Evolutionary conservation across 2,888 invertebrate species (phyloP).

Genomic region (Machimus atricapillus): DNA sequence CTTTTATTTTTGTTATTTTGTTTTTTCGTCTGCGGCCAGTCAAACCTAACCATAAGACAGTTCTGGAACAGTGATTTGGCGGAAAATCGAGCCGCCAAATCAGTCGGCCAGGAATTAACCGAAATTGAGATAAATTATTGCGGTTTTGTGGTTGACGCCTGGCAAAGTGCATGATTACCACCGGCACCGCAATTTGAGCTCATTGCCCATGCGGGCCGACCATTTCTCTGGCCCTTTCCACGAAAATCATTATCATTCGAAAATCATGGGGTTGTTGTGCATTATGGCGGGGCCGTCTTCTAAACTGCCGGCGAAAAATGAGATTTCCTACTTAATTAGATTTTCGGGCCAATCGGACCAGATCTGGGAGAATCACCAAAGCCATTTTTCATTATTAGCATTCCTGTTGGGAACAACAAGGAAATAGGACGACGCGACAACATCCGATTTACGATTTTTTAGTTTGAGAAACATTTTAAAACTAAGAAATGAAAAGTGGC

Average conservation of each 20-base stretch:
- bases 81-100: conserved; percentile 24
- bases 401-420: neutral
- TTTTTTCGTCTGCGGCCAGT: conserved; percentile 20
- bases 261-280: conserved; percentile 4
- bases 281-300: neutral
- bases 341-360: neutral
- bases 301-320: neutral
- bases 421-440: neutral
- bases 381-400: conserved; percentile 4
- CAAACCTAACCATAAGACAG: conserved; percentile 19
- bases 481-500: neutral
- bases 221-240: conserved; percentile 4
- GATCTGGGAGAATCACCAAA: neutral
- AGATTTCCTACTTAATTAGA: conserved; percentile 4
- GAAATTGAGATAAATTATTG: conserved; percentile 53
- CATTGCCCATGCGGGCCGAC: conserved; percentile 11
- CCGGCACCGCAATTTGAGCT: conserved; percentile 10
- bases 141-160: conserved; percentile 51
- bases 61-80: conserved; percentile 37
- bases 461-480: neutral
- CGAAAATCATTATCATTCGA: conserved; percentile 1
- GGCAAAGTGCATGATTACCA: conserved; percentile 48
- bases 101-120: conserved; percentile 11
- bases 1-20: no score
- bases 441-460: neutral